Base-by-base conservation (phyloP, 2,797 vertebrate genomes). In the Meriones psammophilus region DNA sequence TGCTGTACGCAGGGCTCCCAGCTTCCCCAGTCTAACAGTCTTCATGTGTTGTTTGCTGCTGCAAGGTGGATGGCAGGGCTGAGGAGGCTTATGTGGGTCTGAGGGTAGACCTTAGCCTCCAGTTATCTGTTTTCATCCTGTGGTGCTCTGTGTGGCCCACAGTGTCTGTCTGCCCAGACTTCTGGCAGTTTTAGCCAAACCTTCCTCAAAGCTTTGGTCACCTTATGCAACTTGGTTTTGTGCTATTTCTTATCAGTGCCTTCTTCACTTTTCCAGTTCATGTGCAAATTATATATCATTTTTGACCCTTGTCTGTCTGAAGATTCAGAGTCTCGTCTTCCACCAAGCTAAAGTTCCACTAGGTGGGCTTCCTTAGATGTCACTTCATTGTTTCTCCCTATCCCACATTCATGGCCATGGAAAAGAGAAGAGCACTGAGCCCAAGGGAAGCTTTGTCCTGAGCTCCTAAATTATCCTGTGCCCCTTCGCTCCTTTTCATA, bases 221-320 rank as follows among this genome's bases (percentile, higher is more conserved):
- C 95, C 89, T 81, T 77, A 64, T 71, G 89, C 95, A 73, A 71
- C 92, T 71, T 68, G 69, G 73, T 88, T 97, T 85, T 74, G 69
- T 74, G 62, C 94, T 80, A 8, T 92, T 92, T 92, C 95, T 94
- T 84, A 36, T 86, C 94, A 95, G 91, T 92, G 97, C 97, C 94
- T 96, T 97, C 94, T 96, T 97, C 94, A 94, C 91, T 90, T 95
- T 94, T 94, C 94, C 91, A 92, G 0, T 62, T 89, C 95, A 91
- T 77, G n/a, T 36, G 79, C 84, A 42, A 78, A 54, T 93, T 54
- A 74, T 50, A 68, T 76, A 62, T 94, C 94, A 74, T 91, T 92
- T 88, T 94, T 69, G 79, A 84, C 91, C 86, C 73, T 77, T 69
- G 81, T 95, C 78, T 94, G 91, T 90, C 78, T 60, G 15, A 73